Base-by-base conservation (phyloP, 2,113 vertebrate species). In the Grus americana region DNA sequence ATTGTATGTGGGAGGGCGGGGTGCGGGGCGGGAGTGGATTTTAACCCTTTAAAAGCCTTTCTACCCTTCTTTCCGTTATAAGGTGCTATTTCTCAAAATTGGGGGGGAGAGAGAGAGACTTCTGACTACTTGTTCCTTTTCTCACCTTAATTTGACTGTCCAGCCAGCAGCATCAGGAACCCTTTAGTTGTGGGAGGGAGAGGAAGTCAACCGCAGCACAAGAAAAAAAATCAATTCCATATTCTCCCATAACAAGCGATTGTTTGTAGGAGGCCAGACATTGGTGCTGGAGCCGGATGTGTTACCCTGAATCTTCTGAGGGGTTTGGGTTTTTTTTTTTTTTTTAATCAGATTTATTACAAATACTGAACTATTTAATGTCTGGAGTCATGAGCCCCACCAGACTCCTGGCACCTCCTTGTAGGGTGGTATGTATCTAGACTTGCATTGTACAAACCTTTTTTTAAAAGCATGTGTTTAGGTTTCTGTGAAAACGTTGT, bases 391-490 rank as follows among this genome's bases (percentile, higher is more conserved):
- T 47, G 76, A 95, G 71, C 92, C 85, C 92, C 86, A 79, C 67
- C 92, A 89, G 75, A 52, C 91, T 97, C 88, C 95, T 75, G 92
- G 89, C 94, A 65, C 89, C 94, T 95, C 71, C 68, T 91, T 36
- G 32, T 71, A 89, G 97, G 97, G 94, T 47, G 89, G 88, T 79
- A 62, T 97, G 71, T 92, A 96, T 73, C 90, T 97, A 82, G 95
- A 87, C 80, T 79, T 92, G 88, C 93, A 81, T 95, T 97, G 97
- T 98, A 97, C 97, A 97, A 97, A 97, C 92, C 92, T 93, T 96
- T 97, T 95, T 97, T 96, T 96, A 94, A 68, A 93, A 96, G 98
- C 98, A 98, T 98, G 98, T 98, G 95, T 97, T 98, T 98, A 98
- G 98, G 92, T 97, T 98, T 97, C 96, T 98, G 98, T 98, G 98